phyloP scores from a whole-genome alignment of 2,113 vertebrate genomes.

The Astatoreochromis straeleni region DNA sequence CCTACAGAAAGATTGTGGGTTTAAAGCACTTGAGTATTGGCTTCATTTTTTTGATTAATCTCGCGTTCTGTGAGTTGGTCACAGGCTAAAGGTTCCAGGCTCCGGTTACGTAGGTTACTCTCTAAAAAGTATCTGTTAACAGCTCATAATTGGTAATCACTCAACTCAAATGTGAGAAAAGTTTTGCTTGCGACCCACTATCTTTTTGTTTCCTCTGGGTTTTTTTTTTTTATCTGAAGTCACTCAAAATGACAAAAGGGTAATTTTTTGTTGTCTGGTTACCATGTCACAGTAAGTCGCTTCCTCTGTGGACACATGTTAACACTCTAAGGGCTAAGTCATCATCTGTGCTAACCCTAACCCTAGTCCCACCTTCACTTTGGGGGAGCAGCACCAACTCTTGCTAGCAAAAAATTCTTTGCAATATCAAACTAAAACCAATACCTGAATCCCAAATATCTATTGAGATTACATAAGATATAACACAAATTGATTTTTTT shows the following conservation, averaged over 20 bases:
- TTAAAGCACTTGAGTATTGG: neutral
- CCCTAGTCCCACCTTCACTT: neutral
- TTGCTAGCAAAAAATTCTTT: neutral
- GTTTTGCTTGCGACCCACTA: neutral
- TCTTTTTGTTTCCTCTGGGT: accelerated
- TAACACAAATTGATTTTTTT: neutral
- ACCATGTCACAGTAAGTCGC: neutral
- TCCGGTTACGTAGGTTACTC: accelerated
- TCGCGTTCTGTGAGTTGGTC: neutral
- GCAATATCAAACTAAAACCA: neutral
- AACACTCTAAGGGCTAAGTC: neutral
- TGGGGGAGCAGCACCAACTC: neutral
- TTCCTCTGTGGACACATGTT: neutral
- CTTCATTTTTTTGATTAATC: neutral
- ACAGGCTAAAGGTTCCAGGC: neutral
- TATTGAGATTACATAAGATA: neutral
- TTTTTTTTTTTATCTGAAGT: neutral
- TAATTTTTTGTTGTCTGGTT: neutral
- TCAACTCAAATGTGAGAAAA: neutral
- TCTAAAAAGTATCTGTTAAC: neutral
- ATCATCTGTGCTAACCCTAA: neutral
- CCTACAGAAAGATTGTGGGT: neutral
- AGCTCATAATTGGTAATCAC: neutral
- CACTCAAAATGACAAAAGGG: neutral
- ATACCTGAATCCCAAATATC: neutral